Percentiles rank a stretch among this genome's conserved stretches.
phyloP scores from a whole-genome alignment of 1,140 invertebrate genomes.

The Trichonephila clavata region DNA sequence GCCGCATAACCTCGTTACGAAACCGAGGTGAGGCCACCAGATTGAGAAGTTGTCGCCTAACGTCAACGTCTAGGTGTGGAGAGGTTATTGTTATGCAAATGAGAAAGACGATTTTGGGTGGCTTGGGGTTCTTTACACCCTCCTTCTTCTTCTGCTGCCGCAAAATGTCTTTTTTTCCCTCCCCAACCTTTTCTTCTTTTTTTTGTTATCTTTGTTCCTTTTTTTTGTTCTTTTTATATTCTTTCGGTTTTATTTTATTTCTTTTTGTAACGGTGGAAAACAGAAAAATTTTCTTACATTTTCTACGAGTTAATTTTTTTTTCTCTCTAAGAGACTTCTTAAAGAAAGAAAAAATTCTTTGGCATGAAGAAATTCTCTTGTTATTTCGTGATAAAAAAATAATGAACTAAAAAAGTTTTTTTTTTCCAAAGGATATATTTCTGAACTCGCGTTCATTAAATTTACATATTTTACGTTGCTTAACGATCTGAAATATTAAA shows the following conservation, averaged over 20 bases:
- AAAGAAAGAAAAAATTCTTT: background rate
- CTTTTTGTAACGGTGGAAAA: slow-evolving; percentile 5
- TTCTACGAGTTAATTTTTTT: background rate
- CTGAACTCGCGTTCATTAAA: background rate
- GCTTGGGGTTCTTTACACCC: background rate
- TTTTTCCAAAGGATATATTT: slow-evolving; percentile 5
- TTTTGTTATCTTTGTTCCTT: background rate
- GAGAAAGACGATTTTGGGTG: slow-evolving; percentile 48
- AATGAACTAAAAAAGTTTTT: background rate
- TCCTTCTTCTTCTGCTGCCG: background rate
- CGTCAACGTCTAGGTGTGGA: slow-evolving; percentile 32
- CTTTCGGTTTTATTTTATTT: background rate
- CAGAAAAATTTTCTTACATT: slow-evolving; percentile 39
- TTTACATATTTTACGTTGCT: slow-evolving; percentile 7
- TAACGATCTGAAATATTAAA: background rate
- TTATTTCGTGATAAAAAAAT: background rate
- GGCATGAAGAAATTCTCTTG: background rate
- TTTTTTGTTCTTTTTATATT: background rate
- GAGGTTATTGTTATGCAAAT: slow-evolving; percentile 75
- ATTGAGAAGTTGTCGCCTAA: slow-evolving; percentile 75
- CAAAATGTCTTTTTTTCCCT: slow-evolving; percentile 11
- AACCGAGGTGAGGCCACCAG: slow-evolving; percentile 57
- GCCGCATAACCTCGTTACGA: slow-evolving; percentile 62
- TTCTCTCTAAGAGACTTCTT: background rate
- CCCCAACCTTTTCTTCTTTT: background rate